Percentiles rank a stretch among this genome's conserved stretches.
These are phyloP conservation scores for human (Homo sapiens) DNA, from an alignment of 2,113 vertebrate species.

Conservation along the genomic window DNA sequence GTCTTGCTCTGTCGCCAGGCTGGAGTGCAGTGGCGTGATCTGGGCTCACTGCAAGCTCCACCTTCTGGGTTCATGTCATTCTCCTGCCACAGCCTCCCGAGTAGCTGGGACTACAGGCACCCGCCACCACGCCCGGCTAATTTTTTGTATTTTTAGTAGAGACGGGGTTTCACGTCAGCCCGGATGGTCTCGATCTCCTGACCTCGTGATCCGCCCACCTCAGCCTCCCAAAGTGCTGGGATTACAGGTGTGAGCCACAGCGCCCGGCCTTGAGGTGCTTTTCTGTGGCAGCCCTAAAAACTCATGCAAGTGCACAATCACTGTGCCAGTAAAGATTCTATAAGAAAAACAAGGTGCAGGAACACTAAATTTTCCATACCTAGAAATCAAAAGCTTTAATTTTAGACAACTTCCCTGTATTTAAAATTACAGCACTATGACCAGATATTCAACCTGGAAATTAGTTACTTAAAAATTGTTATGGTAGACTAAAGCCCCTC, in stretches of 20 bases:
- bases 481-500: background rate
- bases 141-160: no score
- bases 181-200: no score
- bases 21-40: no score
- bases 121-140: fast-evolving
- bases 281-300: background rate
- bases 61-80: no score
- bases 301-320: fast-evolving
- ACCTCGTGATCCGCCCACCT: fast-evolving
- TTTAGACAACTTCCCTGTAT: background rate
- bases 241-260: no score
- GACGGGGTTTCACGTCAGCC: no score
- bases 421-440: background rate
- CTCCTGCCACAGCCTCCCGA: no score
- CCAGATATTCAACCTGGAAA: background rate
- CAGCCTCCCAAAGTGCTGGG: no score
- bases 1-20: no score
- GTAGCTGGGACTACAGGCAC: no score
- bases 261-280: background rate
- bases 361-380: fast-evolving
- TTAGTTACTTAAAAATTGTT: background rate
- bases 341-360: no score
- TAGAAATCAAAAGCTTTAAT: background rate
- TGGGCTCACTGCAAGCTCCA: no score
- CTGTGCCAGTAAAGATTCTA: background rate